Conservation (phyloP, 2,888 invertebrate genomes). For the Perizoma affinitatum region DNA sequence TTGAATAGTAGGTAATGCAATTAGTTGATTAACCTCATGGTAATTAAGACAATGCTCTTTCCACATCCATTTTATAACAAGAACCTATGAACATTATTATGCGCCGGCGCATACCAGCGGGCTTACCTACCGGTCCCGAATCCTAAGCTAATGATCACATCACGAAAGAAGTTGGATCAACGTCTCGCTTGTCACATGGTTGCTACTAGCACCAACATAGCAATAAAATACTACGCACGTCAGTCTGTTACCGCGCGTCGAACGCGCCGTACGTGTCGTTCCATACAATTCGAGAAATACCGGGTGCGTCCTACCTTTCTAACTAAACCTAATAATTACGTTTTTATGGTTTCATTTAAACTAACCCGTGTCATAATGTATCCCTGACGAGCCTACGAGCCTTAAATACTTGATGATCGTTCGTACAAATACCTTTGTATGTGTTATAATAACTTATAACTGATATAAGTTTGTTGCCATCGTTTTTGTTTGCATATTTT, state of each 20-base stretch:
- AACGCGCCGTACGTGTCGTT: slow-evolving; percentile 66
- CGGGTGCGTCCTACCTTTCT: slow-evolving; percentile 62
- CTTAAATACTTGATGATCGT: slow-evolving; percentile 49
- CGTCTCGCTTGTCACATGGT: slow-evolving; percentile 66
- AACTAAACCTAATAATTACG: slow-evolving; percentile 28
- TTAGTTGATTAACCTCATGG: too few species aligned
- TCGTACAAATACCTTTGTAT: slow-evolving; percentile 46
- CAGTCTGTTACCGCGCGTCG: slow-evolving; percentile 70
- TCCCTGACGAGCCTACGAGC: slow-evolving; percentile 32
- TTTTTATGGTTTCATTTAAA: slow-evolving; percentile 21
- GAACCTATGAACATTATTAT: not conserved
- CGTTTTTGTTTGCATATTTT: slow-evolving; percentile 8
- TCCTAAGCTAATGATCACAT: slow-evolving; percentile 56
- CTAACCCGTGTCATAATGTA: slow-evolving; percentile 38
- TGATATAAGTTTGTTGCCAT: slow-evolving; percentile 20
- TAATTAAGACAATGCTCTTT: too few species aligned
- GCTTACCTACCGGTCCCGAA: slow-evolving; percentile 25
- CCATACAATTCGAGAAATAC: slow-evolving; percentile 46
- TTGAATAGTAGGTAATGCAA: too few species aligned
- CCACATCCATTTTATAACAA: too few species aligned
- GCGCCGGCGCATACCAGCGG: slow-evolving; percentile 35
- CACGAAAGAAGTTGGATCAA: slow-evolving; percentile 48
- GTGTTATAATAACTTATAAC: slow-evolving; percentile 20
- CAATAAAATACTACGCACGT: slow-evolving; percentile 45
- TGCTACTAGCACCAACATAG: slow-evolving; percentile 62